A percentile compares a stretch with the other conserved stretches of the same genome.
phyloP scores from a whole-genome alignment of 2,113 vertebrate genomes.

The Loxodonta africana region DNA sequence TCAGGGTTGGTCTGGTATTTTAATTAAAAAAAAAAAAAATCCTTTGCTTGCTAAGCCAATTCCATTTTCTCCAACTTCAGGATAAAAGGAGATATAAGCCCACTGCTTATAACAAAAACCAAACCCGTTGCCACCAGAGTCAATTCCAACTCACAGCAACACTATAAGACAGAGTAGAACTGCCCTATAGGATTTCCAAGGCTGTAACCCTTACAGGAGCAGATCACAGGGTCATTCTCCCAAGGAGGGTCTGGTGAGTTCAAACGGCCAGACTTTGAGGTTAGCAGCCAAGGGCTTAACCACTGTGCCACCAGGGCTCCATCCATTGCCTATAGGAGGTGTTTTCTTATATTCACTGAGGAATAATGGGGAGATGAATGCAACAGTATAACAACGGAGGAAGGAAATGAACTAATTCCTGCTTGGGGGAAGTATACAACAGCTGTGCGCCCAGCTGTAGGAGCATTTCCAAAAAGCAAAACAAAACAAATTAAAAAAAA shows the following conservation, averaged over 20 bases:
- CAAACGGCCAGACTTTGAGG: neutral
- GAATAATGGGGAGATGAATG: constrained; percentile 24
- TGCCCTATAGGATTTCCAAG: neutral
- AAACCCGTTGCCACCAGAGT: too few relatives aligned
- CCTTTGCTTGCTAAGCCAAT: neutral
- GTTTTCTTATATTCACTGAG: constrained; percentile 67
- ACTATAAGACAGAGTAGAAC: neutral
- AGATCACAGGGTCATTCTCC: neutral
- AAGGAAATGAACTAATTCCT: constrained; percentile 76
- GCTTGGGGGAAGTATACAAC: constrained; percentile 38
- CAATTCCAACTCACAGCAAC: too few relatives aligned
- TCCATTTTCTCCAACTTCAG: constrained; percentile 54
- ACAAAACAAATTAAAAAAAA: constrained; percentile 8
- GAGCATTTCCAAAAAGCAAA: constrained; percentile 66
- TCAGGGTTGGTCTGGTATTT: constrained; percentile 20
- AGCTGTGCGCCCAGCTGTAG: constrained; percentile 69
- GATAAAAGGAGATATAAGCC: constrained; percentile 52
- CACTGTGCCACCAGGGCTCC: neutral
- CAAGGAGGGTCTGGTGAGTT: neutral
- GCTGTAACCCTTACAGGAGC: neutral
- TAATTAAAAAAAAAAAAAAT: neutral
- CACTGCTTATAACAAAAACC: neutral
- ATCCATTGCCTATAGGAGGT: constrained; percentile 34
- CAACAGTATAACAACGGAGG: constrained; percentile 60
- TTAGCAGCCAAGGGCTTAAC: too few relatives aligned